Evolutionary conservation across 2,888 invertebrate genomes (phyloP).

Genomic region (Itoplectis maculator): DNA sequence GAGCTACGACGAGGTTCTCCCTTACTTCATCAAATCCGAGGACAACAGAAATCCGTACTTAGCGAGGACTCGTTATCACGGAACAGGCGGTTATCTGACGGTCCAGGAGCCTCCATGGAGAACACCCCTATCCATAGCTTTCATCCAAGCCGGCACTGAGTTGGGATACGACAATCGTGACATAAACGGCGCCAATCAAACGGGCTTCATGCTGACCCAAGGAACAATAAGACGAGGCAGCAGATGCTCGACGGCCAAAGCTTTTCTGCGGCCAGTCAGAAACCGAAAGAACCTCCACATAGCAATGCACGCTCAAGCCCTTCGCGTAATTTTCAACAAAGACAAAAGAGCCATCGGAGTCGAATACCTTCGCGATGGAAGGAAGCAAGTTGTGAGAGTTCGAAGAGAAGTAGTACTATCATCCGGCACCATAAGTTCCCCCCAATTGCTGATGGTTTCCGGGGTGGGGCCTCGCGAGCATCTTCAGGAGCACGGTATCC

Average conservation of each 20-base stretch:
- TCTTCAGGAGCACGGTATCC: slow-evolving; percentile 89
- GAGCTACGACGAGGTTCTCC: slow-evolving; percentile 92
- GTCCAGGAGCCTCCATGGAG: slow-evolving; percentile 95
- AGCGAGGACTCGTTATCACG: slow-evolving; percentile 90
- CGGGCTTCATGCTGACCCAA: slow-evolving; percentile 95
- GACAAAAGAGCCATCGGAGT: slow-evolving; percentile 91
- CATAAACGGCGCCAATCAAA: slow-evolving; percentile 93
- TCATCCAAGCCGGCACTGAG: slow-evolving; percentile 92
- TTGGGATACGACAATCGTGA: slow-evolving; percentile 93
- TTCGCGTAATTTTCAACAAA: slow-evolving; percentile 89
- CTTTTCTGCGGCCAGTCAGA: slow-evolving; percentile 93
- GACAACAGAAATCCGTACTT: slow-evolving; percentile 95
- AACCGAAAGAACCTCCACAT: slow-evolving; percentile 92
- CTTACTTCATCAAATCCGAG: slow-evolving; percentile 94
- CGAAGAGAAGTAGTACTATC: slow-evolving; percentile 93
- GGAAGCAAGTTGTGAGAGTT: slow-evolving; percentile 88
- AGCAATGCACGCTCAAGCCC: slow-evolving; percentile 91
- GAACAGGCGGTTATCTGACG: slow-evolving; percentile 92
- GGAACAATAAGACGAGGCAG: slow-evolving; percentile 93
- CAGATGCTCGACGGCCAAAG: slow-evolving; percentile 94
- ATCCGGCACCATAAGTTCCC: slow-evolving; percentile 94
- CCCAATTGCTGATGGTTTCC: slow-evolving; percentile 96
- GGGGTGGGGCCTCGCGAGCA: slow-evolving; percentile 94
- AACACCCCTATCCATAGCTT: slow-evolving; percentile 92
- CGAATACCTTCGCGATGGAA: slow-evolving; percentile 89